Evolutionary conservation across 2,797 vertebrate species (phyloP), one percentile per base, ranked within the genome.

Genomic region (Spheniscus humboldti): DNA sequence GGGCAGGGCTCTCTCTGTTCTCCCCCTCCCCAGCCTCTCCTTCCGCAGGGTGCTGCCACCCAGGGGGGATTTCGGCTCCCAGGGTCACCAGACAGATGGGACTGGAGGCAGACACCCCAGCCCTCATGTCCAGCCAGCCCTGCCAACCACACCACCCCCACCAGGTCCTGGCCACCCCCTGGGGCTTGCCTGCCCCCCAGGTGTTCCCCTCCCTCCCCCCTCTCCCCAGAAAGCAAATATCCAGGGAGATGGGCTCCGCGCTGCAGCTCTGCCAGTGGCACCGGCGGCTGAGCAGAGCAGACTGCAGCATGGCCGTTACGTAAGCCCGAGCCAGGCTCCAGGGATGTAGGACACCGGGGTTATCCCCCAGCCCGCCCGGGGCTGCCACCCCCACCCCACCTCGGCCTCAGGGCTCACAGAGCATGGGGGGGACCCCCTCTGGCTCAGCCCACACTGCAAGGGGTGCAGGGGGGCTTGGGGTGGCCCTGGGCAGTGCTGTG

Each of bases 211-310:
- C 45, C 76, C 86, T 64, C 43, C 79, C 16, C 6, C 1, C 27
- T 28, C 39, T 73, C 84, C 94, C 86, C 86, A n/a, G 67, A 91
- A 91, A 77, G 68, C 94, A 31, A 67, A 73, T 48, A 74, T 71
- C 91, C 89, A 13, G 89, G 96, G 95, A 92, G 66, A 37, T 56
- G 81, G 88, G 90, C 87, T 94, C 86, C 2, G 43, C 57, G 87
- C 79, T 88, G 96, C 96, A 95, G 96, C 95, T 95, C 91, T 86
- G 91, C 90, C 82, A 64, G 94, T 94, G 90, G 82, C 96, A 95
- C 87, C 64, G 91, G 96, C 79, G 3, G 86, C 92, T 92, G 86
- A 94, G 95, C 96, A 74, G 95, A 96, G 92, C 92, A 94, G 60
- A 91, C 96, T 96, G 96, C 94, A 96, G 95, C 94, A 86, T 48